These are phyloP conservation scores for Andrena bucephala DNA, from an alignment of 2,888 invertebrate species.

Conservation along the genomic window DNA sequence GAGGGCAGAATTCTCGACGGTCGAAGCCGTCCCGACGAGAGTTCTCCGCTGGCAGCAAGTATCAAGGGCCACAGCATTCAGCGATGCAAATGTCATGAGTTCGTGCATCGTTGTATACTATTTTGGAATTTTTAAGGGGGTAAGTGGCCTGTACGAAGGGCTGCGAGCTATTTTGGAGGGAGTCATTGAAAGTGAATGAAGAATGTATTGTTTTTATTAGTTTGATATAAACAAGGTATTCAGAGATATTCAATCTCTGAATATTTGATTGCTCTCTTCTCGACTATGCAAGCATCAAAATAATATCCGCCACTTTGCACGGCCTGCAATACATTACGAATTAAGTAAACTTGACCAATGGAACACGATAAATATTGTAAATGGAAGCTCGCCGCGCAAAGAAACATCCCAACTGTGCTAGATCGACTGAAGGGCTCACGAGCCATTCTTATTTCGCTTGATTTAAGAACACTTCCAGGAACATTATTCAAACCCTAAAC, in stretches of 20 bases:
- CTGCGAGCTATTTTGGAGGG: neutral
- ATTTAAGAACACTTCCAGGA: constrained; percentile 42
- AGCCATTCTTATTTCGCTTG: constrained; percentile 45
- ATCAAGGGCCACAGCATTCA: neutral
- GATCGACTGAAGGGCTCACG: neutral
- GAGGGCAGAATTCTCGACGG: neutral
- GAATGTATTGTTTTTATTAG: too few species aligned
- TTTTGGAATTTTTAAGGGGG: neutral
- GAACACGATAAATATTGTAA: neutral
- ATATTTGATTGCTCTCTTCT: too few species aligned
- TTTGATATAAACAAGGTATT: too few species aligned
- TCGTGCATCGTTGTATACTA: neutral
- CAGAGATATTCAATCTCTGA: too few species aligned
- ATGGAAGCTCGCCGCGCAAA: too few species aligned
- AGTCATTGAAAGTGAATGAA: neutral
- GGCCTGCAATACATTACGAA: too few species aligned
- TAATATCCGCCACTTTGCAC: too few species aligned
- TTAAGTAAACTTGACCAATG: neutral
- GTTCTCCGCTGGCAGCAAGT: neutral
- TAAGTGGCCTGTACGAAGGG: neutral
- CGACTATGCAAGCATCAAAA: too few species aligned
- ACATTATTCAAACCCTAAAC: constrained; percentile 54
- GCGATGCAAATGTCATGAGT: constrained; percentile 1
- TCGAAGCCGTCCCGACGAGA: neutral
- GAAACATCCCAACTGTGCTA: too few species aligned